These are phyloP conservation scores for Sebastes diaconus DNA, from an alignment of 2,797 vertebrate species.

Conservation along the genomic window DNA sequence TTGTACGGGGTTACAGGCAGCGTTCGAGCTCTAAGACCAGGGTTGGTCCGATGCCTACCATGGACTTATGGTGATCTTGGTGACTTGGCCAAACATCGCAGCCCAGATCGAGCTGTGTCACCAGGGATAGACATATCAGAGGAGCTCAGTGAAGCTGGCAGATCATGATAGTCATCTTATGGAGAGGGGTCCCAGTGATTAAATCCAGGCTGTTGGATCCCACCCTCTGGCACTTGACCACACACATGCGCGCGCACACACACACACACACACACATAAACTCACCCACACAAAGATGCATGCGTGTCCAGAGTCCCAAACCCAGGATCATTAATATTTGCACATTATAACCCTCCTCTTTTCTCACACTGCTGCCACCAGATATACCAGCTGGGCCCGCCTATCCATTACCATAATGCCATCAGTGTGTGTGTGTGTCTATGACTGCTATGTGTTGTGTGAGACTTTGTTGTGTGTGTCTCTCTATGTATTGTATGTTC, in stretches of 20 bases:
- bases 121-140: conserved; percentile 79
- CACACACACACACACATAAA: conserved; percentile 26
- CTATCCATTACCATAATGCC: conserved; percentile 80
- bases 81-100: conserved; percentile 74
- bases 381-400: conserved; percentile 85
- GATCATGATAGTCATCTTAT: conserved; percentile 81
- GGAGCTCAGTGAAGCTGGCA: conserved; percentile 79
- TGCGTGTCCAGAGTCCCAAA: conserved; percentile 79
- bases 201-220: conserved; percentile 81
- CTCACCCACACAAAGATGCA: conserved; percentile 57
- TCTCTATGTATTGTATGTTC: conserved; percentile 26
- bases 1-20: conserved; percentile 69
- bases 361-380: conserved; percentile 81
- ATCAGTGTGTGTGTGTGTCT: conserved; percentile 59
- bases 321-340: conserved; percentile 84
- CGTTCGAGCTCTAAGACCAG: conserved; percentile 64
- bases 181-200: conserved; percentile 78
- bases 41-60: conserved; percentile 70
- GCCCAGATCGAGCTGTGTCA: conserved; percentile 77
- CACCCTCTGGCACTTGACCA: conserved; percentile 79
- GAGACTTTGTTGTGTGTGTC: conserved; percentile 26
- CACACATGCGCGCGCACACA: conserved; percentile 52
- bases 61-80: conserved; percentile 79
- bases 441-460: conserved; percentile 24
- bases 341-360: conserved; percentile 84